A percentile compares a stretch with the other conserved stretches of the same genome.
These are phyloP conservation scores for Heliconius hermathena DNA, from an alignment of 1,140 invertebrate genomes.

Conservation along the genomic window DNA sequence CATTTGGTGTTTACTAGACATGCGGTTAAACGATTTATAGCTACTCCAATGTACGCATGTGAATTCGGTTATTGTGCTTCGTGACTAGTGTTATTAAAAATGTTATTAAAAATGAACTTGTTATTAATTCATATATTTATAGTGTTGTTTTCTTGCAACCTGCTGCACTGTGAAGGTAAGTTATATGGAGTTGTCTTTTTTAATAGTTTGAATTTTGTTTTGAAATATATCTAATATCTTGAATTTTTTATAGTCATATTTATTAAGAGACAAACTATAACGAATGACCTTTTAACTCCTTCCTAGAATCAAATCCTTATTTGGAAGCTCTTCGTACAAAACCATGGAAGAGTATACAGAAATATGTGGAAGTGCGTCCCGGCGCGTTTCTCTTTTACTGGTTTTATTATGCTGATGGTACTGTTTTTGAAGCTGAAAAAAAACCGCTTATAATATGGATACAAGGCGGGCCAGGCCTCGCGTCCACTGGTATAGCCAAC, in stretches of 20 bases:
- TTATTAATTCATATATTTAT: slow-evolving; percentile 37
- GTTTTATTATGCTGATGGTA: slow-evolving; percentile 72
- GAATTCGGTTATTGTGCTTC: slow-evolving; percentile 40
- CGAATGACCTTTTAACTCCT: slow-evolving; percentile 21
- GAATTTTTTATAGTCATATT: neutral
- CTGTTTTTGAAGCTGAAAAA: slow-evolving; percentile 43
- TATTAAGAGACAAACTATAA: neutral
- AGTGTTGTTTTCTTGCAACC: slow-evolving; percentile 33
- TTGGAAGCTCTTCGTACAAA: slow-evolving; percentile 47
- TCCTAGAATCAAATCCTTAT: slow-evolving; percentile 64
- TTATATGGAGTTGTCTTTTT: neutral
- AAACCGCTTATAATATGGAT: slow-evolving; percentile 76
- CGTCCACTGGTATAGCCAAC: slow-evolving; percentile 67
- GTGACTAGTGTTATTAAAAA: slow-evolving; percentile 20
- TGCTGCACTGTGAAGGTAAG: slow-evolving; percentile 49
- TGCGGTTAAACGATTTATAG: slow-evolving; percentile 53
- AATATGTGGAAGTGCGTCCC: slow-evolving; percentile 65
- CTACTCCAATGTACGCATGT: slow-evolving; percentile 53
- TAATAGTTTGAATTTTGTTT: neutral
- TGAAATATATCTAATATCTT: neutral
- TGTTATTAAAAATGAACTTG: slow-evolving; percentile 45
- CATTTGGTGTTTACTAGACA: slow-evolving; percentile 45
- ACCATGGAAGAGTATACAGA: slow-evolving; percentile 61
- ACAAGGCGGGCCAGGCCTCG: slow-evolving; percentile 69
- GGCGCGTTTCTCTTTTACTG: slow-evolving; percentile 70